Percentiles rank a stretch among this genome's conserved stretches.
Evolutionary conservation across 2,888 invertebrate species (phyloP).

Genomic region (Erebia palarica): DNA sequence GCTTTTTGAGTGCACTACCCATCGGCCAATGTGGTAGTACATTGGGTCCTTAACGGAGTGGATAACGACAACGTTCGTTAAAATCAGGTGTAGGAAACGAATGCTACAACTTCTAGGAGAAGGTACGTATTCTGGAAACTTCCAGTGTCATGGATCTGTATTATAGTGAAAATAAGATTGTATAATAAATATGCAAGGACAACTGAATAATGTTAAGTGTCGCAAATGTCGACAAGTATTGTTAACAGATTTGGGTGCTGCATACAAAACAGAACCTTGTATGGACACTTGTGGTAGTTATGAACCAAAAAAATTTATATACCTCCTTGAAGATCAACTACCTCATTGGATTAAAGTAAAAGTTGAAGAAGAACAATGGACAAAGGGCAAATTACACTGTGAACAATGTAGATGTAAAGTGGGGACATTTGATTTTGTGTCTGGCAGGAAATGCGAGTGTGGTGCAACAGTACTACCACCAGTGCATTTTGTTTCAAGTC

Average conservation of each 20-base stretch:
- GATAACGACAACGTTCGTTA: too few relatives aligned
- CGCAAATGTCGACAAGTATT: slow-evolving; percentile 73
- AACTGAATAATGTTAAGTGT: slow-evolving; percentile 57
- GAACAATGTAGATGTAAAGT: slow-evolving; percentile 83
- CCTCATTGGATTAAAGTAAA: slow-evolving; percentile 81
- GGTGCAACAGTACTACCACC: slow-evolving; percentile 78
- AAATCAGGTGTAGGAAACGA: too few relatives aligned
- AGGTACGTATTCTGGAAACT: background rate
- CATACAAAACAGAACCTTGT: slow-evolving; percentile 49
- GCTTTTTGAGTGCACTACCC: too few relatives aligned
- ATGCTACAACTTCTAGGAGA: too few relatives aligned
- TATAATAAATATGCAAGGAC: slow-evolving; percentile 1
- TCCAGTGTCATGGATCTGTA: background rate
- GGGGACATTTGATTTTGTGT: slow-evolving; percentile 86
- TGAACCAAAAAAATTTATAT: slow-evolving; percentile 66
- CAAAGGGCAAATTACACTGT: slow-evolving; percentile 86
- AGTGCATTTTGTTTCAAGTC: slow-evolving; percentile 84
- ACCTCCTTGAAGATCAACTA: slow-evolving; percentile 79
- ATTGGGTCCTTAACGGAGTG: too few relatives aligned
- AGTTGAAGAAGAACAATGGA: slow-evolving; percentile 83
- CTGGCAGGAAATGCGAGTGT: slow-evolving; percentile 85
- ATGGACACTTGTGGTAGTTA: slow-evolving; percentile 58
- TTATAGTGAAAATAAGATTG: background rate
- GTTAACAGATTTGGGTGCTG: slow-evolving; percentile 49
- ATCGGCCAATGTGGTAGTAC: too few relatives aligned